Base-by-base conservation (phyloP, 1,140 invertebrate species). In the Brachionus koreanus region DNA sequence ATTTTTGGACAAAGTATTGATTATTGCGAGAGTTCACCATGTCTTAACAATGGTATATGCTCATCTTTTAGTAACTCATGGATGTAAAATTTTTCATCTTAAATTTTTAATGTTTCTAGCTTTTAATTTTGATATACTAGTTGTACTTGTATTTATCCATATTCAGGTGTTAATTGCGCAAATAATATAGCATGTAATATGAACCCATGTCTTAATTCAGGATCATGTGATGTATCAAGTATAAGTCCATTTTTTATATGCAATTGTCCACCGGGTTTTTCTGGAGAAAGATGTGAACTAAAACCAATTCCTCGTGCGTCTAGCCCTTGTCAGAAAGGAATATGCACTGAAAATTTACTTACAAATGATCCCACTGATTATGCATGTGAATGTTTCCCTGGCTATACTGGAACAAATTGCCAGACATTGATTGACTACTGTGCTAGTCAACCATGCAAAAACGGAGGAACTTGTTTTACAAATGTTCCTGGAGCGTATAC, bases 251-350 rank as follows among this genome's bases (percentile, higher is more conserved):
- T 77, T 16, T 82, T 82, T 37, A 1, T 13, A n/a, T 97, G 95
- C 85, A 94, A 93, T 1, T 98, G 95, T 87, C 92, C 92, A 4
- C 89, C 94, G 1, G 96, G 95, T 0, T 98, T 96, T 87, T 95
- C 94, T 5, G 95, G 95, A 2, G 94, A 94, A 74, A 93, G 95
- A 86, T 98, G 95, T 86, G 93, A 96, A 88, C 95, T 93, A 29
- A 16, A 16, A 61, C 19, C 23, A 13, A 35, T 2, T 16, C 65
- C 65, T 9, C 72, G 82, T 42, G 19, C 43, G 3, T 69, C 82
- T 12, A 82, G 49, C 33, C 82, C 82, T 25, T 82, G 82, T 42
- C n/a, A 25, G 9, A 67, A 82, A 19, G 79, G 79, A 33, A 6
- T 23, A 4, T 82, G 79, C 49, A 29, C 3, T 1, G 4, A 10